Percentiles rank a stretch among this genome's conserved stretches.
These are phyloP conservation scores for Sminthopsis crassicaudata DNA, from an alignment of 2,113 vertebrate species.

Conservation along the genomic window DNA sequence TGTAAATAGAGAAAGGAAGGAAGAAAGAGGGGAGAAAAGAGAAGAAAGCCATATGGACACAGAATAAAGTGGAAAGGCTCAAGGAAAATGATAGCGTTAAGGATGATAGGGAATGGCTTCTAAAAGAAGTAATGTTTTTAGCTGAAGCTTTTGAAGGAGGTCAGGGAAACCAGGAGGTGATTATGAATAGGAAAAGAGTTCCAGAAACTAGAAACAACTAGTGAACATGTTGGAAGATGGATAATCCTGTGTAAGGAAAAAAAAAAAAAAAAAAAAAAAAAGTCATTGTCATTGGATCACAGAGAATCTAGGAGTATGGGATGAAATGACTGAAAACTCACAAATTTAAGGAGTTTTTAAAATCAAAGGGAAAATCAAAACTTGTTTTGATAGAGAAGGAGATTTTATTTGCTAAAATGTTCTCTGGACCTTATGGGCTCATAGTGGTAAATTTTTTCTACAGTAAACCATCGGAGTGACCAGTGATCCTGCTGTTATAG, in stretches of 20 bases:
- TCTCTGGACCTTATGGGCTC: not conserved
- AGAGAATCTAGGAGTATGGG: not conserved
- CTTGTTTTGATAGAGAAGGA: no score
- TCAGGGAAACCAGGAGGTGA: no score
- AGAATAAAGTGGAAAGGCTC: not conserved
- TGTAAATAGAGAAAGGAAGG: no score
- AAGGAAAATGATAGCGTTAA: not conserved
- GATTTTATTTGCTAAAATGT: not conserved
- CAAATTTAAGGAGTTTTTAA: not conserved
- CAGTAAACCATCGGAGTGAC: not conserved
- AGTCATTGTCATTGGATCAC: not conserved
- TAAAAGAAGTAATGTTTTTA: not conserved
- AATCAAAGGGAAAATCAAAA: not conserved
- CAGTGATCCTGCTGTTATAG: not conserved
- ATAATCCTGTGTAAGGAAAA: not conserved
- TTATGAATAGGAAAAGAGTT: not conserved
- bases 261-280: not conserved
- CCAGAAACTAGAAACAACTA: not conserved
- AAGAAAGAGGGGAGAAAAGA: no score
- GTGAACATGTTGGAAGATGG: not conserved
- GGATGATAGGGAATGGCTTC: not conserved
- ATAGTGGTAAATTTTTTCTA: not conserved
- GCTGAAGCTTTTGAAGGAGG: not conserved
- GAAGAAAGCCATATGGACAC: not conserved
- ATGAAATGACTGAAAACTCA: not conserved